Evolutionary conservation across 2,888 invertebrate genomes (phyloP).

Genomic region (Carabus problematicus): DNA sequence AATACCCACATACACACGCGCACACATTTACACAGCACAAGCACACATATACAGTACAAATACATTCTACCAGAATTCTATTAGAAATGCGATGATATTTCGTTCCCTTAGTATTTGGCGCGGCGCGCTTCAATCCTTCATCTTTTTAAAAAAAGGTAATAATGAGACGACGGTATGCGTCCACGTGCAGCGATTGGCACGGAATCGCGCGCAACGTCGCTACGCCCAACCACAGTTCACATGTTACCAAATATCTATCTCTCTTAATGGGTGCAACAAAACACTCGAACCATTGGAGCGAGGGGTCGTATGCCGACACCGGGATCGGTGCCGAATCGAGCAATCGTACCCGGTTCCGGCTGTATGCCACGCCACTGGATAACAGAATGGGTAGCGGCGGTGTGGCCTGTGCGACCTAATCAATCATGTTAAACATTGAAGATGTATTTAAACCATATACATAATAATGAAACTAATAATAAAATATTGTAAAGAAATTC

Average conservation of each 20-base stretch:
- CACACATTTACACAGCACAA: too few relatives aligned
- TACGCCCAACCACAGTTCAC: conserved; percentile 9
- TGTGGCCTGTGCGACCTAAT: conserved; percentile 17
- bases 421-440: conserved; percentile 40
- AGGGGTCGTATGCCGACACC: background rate
- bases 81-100: too few relatives aligned
- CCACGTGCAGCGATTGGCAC: conserved; percentile 11
- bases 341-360: conserved; percentile 1
- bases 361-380: background rate
- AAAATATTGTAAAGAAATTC: conserved; percentile 41
- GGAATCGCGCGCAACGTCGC: conserved; percentile 11
- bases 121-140: conserved; percentile 4
- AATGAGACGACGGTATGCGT: background rate
- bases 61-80: too few relatives aligned
- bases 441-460: conserved; percentile 37
- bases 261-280: conserved; percentile 53
- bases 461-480: conserved; percentile 34
- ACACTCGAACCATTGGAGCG: conserved; percentile 3
- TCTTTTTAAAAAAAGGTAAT: conserved; percentile 7
- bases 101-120: too few relatives aligned
- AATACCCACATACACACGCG: too few relatives aligned
- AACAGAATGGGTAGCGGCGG: conserved; percentile 8
- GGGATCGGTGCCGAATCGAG: background rate
- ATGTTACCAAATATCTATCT: conserved; percentile 54
- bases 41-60: too few relatives aligned